These are phyloP conservation scores for Morone saxatilis DNA, from an alignment of 2,113 vertebrate genomes.

Conservation along the genomic window DNA sequence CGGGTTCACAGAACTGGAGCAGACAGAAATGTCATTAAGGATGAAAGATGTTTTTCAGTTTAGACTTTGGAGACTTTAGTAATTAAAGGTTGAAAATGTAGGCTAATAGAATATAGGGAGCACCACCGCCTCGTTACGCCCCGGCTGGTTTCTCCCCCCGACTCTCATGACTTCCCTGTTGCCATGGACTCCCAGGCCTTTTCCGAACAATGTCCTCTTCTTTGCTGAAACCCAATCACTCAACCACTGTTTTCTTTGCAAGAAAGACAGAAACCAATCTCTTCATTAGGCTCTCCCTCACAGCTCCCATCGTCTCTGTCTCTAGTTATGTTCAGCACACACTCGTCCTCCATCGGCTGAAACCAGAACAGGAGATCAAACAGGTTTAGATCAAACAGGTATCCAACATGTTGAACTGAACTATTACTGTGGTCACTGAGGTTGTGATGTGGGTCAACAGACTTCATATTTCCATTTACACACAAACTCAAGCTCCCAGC, in stretches of 20 bases:
- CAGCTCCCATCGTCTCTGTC: constrained; percentile 30
- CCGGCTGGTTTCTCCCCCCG: constrained; percentile 37
- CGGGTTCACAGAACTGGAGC: constrained; percentile 51
- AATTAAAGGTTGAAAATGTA: constrained; percentile 58
- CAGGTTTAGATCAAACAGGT: background rate
- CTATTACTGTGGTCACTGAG: constrained; percentile 1
- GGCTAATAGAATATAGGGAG: constrained; percentile 53
- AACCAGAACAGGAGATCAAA: background rate
- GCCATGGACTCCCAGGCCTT: constrained; percentile 76
- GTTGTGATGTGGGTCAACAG: constrained; percentile 44
- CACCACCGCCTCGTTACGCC: constrained; percentile 14
- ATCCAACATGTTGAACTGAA: background rate
- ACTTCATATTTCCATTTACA: constrained; percentile 55
- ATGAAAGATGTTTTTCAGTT: constrained; percentile 37
- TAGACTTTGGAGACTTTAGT: constrained; percentile 53
- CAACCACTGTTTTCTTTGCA: constrained; percentile 57
- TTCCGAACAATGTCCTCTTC: constrained; percentile 82
- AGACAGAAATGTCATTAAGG: constrained; percentile 40
- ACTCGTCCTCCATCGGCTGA: background rate
- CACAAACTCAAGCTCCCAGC: constrained; percentile 21
- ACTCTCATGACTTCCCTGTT: constrained; percentile 68
- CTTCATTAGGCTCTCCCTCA: constrained; percentile 42
- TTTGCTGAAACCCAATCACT: constrained; percentile 78
- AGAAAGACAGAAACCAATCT: constrained; percentile 62
- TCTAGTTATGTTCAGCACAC: constrained; percentile 28